These are phyloP conservation scores for Apis dorsata DNA, from an alignment of 1,140 invertebrate species.

Conservation along the genomic window DNA sequence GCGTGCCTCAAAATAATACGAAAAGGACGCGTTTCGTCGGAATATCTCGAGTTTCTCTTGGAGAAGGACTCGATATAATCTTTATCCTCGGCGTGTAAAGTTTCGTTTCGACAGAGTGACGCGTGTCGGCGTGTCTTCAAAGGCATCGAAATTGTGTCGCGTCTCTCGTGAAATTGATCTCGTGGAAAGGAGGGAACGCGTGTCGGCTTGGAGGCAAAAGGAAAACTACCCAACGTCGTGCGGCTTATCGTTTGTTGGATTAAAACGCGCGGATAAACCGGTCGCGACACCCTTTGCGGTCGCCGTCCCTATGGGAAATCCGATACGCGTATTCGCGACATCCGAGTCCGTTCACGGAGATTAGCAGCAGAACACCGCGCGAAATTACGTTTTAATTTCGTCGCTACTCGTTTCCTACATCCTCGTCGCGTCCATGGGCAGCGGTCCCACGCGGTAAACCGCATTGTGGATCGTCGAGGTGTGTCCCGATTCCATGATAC, in stretches of 20 bases:
- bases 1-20: too few species aligned
- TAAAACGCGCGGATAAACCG: conserved; percentile 67
- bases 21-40: background rate
- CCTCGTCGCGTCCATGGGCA: too few species aligned
- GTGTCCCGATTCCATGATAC: too few species aligned
- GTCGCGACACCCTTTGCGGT: background rate
- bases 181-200: too few species aligned
- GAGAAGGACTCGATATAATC: too few species aligned
- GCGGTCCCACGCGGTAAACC: background rate
- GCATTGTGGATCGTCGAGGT: too few species aligned
- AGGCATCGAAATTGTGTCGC: too few species aligned
- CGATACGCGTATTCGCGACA: conserved; percentile 53
- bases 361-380: conserved; percentile 56
- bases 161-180: conserved; percentile 24
- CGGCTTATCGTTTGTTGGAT: conserved; percentile 63
- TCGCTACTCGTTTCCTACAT: conserved; percentile 31
- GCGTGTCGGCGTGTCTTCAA: background rate
- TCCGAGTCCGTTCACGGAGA: conserved; percentile 52
- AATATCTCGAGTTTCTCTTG: background rate
- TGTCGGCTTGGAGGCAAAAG: conserved; percentile 44
- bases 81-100: too few species aligned
- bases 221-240: conserved; percentile 44
- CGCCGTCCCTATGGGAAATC: conserved; percentile 25
- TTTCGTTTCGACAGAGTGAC: too few species aligned
- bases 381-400: conserved; percentile 69